A percentile compares a stretch with the other conserved stretches of the same genome.
These are phyloP conservation scores for Dasyurus viverrinus DNA, from an alignment of 2,113 vertebrate species.

Conservation along the genomic window DNA sequence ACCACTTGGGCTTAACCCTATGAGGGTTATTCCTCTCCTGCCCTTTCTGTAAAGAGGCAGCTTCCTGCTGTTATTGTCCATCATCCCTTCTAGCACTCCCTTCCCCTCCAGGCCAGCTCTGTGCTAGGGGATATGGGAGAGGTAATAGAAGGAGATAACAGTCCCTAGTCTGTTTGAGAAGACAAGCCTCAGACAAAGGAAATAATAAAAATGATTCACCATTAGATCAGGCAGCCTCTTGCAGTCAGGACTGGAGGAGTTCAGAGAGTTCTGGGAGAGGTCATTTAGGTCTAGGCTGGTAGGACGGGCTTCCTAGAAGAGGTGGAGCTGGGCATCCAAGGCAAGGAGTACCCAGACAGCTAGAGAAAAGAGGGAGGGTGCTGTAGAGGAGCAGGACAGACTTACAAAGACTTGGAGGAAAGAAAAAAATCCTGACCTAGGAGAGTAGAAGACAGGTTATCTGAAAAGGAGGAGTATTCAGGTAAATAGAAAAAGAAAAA, in stretches of 20 bases:
- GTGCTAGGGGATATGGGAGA: neutral
- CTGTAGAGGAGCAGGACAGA: neutral
- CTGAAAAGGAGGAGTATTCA: neutral
- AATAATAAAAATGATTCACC: neutral
- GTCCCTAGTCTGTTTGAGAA: neutral
- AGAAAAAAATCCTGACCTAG: neutral
- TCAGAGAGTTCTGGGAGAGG: neutral
- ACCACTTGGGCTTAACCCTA: constrained; percentile 65
- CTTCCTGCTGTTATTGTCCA: neutral
- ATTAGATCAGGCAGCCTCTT: neutral
- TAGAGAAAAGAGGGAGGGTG: neutral
- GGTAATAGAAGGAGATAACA: neutral
- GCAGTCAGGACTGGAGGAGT: neutral
- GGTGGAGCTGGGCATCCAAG: neutral
- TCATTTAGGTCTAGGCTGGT: neutral
- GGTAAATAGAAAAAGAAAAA: neutral
- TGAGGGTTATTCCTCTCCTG: neutral
- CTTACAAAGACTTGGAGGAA: neutral
- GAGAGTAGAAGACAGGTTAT: neutral
- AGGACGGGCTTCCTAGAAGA: neutral
- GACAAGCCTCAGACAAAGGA: neutral
- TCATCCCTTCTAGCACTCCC: neutral
- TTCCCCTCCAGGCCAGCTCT: neutral
- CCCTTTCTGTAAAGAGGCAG: neutral
- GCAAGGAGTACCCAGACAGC: neutral